Conservation (phyloP, 2,113 vertebrate species). For the Notiomystis cincta region DNA sequence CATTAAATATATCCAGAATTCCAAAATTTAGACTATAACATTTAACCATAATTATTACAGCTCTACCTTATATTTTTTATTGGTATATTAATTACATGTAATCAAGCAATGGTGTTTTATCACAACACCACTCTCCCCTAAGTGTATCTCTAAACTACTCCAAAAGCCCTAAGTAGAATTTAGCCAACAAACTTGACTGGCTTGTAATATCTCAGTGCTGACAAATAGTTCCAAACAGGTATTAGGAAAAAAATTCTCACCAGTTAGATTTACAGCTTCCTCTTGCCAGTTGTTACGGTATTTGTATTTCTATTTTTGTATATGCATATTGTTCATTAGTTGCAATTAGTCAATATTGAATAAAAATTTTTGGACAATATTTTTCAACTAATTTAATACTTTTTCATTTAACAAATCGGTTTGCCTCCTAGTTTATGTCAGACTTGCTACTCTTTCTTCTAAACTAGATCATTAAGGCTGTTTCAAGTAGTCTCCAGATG, state of each 20-base stretch:
- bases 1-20: background rate
- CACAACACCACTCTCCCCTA: rapidly evolving
- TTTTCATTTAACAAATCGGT: background rate
- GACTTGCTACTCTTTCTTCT: background rate
- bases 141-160: background rate
- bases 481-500: background rate
- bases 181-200: background rate
- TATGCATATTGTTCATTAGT: background rate
- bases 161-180: background rate
- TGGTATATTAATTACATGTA: background rate
- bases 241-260: background rate
- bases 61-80: background rate
- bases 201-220: background rate
- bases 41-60: background rate
- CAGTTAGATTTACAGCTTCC: background rate
- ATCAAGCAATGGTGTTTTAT: background rate
- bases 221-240: background rate
- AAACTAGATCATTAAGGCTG: background rate
- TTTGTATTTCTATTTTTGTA: background rate
- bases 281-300: background rate
- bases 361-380: background rate
- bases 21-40: background rate
- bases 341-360: background rate
- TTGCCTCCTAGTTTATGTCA: background rate
- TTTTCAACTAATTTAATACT: background rate